Percentiles rank a stretch among this genome's conserved stretches.
Conservation (phyloP, 2,888 invertebrate genomes). For the Habrosyne pyritoides region DNA sequence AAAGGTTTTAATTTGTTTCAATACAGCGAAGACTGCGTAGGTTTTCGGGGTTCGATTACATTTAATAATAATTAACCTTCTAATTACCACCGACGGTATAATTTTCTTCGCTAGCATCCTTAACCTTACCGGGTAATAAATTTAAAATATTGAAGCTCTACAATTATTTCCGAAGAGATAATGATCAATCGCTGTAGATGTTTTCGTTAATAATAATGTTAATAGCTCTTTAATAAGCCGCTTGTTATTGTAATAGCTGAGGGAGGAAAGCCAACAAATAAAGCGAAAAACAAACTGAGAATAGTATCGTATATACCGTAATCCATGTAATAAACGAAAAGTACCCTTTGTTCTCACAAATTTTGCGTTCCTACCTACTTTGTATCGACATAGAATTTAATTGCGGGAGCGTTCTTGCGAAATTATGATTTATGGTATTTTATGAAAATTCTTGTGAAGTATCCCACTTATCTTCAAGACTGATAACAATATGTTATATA, state of each 20-base stretch:
- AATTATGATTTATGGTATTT: slow-evolving; percentile 40
- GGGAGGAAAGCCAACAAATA: slow-evolving; percentile 33
- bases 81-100: slow-evolving; percentile 42
- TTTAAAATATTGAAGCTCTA: slow-evolving; percentile 40
- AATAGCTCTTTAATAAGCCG: slow-evolving; percentile 59
- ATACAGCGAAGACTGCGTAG: slow-evolving; percentile 26
- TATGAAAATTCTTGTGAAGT: slow-evolving; percentile 11
- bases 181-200: slow-evolving; percentile 34
- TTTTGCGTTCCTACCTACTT: slow-evolving; percentile 16
- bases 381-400: slow-evolving; percentile 31
- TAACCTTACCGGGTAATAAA: slow-evolving; percentile 37
- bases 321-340: slow-evolving; percentile 53
- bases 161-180: slow-evolving; percentile 45
- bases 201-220: slow-evolving; percentile 50
- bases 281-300: slow-evolving; percentile 42
- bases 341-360: slow-evolving; percentile 48
- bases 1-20: slow-evolving; percentile 14
- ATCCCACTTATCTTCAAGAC: neutral
- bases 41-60: slow-evolving; percentile 41
- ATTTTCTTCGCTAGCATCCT: slow-evolving; percentile 41
- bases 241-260: slow-evolving; percentile 53
- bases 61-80: slow-evolving; percentile 43
- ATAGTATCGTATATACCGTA: slow-evolving; percentile 41
- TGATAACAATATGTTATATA: too few relatives aligned
- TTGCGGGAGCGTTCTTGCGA: slow-evolving; percentile 26